Percentiles rank a stretch among this genome's conserved stretches.
Evolutionary conservation across 2,797 vertebrate species (phyloP).

Genomic region (Cynodonichthys magdalenae): DNA sequence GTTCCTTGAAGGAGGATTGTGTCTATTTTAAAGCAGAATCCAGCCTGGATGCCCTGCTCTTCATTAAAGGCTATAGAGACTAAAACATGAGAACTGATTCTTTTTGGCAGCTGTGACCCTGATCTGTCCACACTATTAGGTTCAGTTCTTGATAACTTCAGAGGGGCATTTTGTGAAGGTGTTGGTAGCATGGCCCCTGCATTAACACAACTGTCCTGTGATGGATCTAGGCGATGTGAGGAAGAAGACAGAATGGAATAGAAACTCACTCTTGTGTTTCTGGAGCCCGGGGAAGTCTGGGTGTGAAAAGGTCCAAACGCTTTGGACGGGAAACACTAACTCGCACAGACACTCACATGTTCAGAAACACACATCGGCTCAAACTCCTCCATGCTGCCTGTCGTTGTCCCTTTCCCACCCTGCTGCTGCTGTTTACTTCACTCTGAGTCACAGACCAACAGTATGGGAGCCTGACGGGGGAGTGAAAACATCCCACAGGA

Average conservation of each 20-base stretch:
- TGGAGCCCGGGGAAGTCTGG: constrained; percentile 28
- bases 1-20: not conserved
- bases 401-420: constrained; percentile 20
- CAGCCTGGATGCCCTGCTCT: not conserved
- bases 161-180: constrained; percentile 21
- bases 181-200: constrained; percentile 4
- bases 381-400: constrained; percentile 37
- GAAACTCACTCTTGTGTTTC: constrained; percentile 42
- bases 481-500: not conserved
- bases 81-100: constrained; percentile 8
- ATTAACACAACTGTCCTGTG: not conserved
- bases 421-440: constrained; percentile 10
- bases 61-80: constrained; percentile 6
- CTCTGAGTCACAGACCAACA: constrained; percentile 41
- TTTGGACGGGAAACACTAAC: constrained; percentile 35
- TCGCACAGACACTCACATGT: constrained; percentile 60
- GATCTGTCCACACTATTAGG: constrained; percentile 33
- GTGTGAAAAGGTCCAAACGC: constrained; percentile 45
- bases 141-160: constrained; percentile 4
- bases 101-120: constrained; percentile 31
- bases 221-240: constrained; percentile 8
- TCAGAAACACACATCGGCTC: constrained; percentile 43
- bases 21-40: constrained; percentile 6
- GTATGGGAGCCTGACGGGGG: constrained; percentile 13
- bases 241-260: constrained; percentile 14